Base-by-base conservation (phyloP, 2,797 vertebrate species). In the Chrosomus eos region DNA sequence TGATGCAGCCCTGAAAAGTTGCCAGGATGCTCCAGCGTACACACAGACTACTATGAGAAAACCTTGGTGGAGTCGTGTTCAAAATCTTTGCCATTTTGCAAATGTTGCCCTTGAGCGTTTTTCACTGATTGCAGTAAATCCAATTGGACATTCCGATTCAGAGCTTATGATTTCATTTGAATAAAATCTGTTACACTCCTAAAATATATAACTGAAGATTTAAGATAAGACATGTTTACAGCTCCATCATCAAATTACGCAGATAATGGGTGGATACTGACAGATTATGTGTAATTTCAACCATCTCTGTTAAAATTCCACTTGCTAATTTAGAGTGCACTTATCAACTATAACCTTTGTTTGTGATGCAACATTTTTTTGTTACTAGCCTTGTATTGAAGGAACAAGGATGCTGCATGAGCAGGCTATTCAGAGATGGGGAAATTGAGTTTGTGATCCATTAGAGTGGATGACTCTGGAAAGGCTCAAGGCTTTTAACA, bases 371-470 rank as follows among this genome's bases (percentile, higher is more conserved):
- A 31, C 68, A n/a, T n/a, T 62, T 26, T 38, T 83, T 43, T 60
- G n/a, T 83, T 23, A 18, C 28, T 75, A 82, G 31, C 11, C 64
- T 85, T 71, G 70, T 67, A 83, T 16, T 73, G 81, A 74, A 48
- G 60, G 60, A 28, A 62, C 51, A 81, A 19, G 7, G n/a, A 80
- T 38, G 10, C 18, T 81, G 31, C 16, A 76, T 36, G 62, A 87
- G 84, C 60, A 66, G n/a, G 75, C 58, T 81, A 71, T 45, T 88
- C 68, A 89, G 48, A 85, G 67, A 89, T 74, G 82, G 86, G 77
- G 80, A 84, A 90, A 94, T 92, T 90, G 58, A 89, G 92, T 93
- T 94, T 89, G 85, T 84, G 91, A 87, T 91, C 91, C 90, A 92
- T 93, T 94, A 93, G 88, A 87, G 72, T 51, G 67, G 88, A 89